A percentile compares a stretch with the other conserved stretches of the same genome.
phyloP scores from a whole-genome alignment of 2,797 vertebrate genomes.

The Clarias laeviceps region DNA sequence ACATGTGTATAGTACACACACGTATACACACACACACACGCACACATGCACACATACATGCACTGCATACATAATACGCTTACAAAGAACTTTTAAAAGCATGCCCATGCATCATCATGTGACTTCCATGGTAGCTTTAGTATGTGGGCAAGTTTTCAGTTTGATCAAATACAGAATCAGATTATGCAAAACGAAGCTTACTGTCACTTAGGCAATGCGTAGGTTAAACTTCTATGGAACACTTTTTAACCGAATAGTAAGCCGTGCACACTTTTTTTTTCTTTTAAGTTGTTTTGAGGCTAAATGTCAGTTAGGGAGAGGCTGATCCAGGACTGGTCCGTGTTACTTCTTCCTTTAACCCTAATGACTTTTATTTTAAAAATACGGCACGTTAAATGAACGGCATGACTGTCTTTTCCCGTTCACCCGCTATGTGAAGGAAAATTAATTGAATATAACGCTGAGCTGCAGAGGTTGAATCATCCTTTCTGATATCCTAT shows the following conservation, averaged over 20 bases:
- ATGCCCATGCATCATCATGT: background rate
- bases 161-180: slow-evolving; percentile 23
- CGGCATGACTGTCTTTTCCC: background rate
- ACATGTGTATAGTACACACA: slow-evolving; percentile 20
- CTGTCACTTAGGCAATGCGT: slow-evolving; percentile 1
- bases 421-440: background rate
- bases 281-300: background rate
- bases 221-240: slow-evolving; percentile 20
- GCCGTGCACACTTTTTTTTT: background rate
- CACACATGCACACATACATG: background rate
- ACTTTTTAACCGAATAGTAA: background rate
- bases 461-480: slow-evolving; percentile 42
- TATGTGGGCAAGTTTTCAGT: slow-evolving; percentile 26
- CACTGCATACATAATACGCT: background rate
- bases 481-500: slow-evolving; percentile 52
- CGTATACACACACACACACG: background rate
- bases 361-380: background rate
- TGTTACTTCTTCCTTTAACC: background rate
- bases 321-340: background rate
- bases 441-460: slow-evolving; percentile 30
- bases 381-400: background rate
- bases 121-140: slow-evolving; percentile 4
- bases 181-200: slow-evolving; percentile 29
- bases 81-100: slow-evolving; percentile 9
- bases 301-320: background rate